phyloP scores from a whole-genome alignment of 2,888 invertebrate genomes.

The Panzeria rudis region DNA sequence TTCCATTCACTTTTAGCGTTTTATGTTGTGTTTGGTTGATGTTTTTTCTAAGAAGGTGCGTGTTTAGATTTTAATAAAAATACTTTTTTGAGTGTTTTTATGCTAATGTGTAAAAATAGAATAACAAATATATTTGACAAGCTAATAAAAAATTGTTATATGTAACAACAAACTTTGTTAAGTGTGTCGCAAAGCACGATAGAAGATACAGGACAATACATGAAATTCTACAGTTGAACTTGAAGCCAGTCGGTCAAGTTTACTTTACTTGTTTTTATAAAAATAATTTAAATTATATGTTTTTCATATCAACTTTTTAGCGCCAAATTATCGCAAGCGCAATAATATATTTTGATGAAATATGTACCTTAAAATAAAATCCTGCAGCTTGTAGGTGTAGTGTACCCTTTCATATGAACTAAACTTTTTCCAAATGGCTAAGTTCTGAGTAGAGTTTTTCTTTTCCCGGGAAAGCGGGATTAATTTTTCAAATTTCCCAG shows the following conservation, averaged over 20 bases:
- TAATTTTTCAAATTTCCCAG: no score
- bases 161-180: constrained; percentile 2
- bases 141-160: constrained; percentile 2
- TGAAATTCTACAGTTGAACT: neutral
- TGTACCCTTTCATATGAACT: no score
- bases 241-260: neutral
- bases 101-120: constrained; percentile 12
- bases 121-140: neutral
- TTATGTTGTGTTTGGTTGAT: constrained; percentile 40
- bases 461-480: no score
- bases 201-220: neutral
- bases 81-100: neutral
- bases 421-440: no score
- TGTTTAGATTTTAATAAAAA: constrained; percentile 11
- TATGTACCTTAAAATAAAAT: no score
- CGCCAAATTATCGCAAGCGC: no score
- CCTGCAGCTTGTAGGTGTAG: no score
- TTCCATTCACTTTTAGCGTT: neutral
- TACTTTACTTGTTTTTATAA: neutral
- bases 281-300: no score
- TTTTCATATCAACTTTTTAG: no score
- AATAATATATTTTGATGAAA: no score
- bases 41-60: constrained; percentile 37
- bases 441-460: no score
- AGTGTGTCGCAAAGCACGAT: neutral